Evolutionary conservation across 2,113 vertebrate species (phyloP).

Genomic region (Heteronetta atricapilla): DNA sequence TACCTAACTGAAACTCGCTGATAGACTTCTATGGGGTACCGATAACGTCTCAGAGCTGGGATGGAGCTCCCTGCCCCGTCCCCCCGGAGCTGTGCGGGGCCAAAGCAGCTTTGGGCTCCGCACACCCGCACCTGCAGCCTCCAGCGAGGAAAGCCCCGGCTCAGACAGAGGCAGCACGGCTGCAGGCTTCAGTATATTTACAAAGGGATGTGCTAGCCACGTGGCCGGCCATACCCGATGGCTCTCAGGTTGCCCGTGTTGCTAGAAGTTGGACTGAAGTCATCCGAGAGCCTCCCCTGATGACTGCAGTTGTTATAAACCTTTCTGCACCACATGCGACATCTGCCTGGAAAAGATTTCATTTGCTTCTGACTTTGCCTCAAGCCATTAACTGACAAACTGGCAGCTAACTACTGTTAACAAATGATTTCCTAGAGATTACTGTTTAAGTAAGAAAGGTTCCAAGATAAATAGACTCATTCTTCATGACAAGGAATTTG

Average conservation of each 20-base stretch:
- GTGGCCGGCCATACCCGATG: background rate
- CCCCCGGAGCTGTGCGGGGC: background rate
- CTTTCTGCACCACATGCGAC: conserved; percentile 25
- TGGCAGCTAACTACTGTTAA: conserved; percentile 64
- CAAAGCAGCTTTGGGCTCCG: background rate
- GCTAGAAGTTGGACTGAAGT: conserved; percentile 6
- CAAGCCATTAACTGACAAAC: conserved; percentile 67
- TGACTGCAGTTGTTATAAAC: conserved; percentile 17
- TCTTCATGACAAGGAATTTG: conserved; percentile 47
- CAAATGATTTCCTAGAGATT: conserved; percentile 74
- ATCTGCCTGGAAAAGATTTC: conserved; percentile 43
- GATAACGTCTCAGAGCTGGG: background rate
- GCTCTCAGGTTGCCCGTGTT: background rate
- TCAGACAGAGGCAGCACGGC: background rate
- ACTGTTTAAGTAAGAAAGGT: conserved; percentile 62
- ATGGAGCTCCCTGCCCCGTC: accelerated
- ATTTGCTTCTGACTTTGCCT: conserved; percentile 57
- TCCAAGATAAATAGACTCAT: conserved; percentile 71
- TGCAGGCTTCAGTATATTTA: background rate
- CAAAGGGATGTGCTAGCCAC: background rate
- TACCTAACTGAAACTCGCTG: conserved; percentile 51
- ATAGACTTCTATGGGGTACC: background rate
- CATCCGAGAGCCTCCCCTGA: background rate
- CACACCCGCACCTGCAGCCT: background rate
- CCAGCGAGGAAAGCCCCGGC: background rate